A percentile compares a stretch with the other conserved stretches of the same genome.
Evolutionary conservation across 2,797 vertebrate genomes (phyloP).

Genomic region (Trematomus bernacchii): DNA sequence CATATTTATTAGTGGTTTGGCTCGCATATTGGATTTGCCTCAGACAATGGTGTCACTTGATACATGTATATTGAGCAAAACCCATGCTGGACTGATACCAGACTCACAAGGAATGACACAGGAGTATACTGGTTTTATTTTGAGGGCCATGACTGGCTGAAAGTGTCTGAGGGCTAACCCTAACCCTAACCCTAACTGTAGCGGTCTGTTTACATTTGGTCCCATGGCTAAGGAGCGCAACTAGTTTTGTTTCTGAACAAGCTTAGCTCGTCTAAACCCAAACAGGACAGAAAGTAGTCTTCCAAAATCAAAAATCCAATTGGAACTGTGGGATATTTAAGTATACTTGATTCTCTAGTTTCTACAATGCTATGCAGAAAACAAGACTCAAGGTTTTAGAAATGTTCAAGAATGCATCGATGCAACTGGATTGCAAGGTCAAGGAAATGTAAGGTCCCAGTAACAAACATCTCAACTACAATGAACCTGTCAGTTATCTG

Average conservation of each 20-base stretch:
- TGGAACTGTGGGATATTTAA: neutral
- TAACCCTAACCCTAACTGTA: no score
- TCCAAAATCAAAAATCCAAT: no score
- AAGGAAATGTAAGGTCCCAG: neutral
- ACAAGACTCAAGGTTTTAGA: neutral
- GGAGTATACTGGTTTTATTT: no score
- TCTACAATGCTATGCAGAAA: neutral
- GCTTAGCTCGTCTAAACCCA: no score
- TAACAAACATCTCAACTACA: constrained; percentile 5
- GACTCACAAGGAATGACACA: no score
- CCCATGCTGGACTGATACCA: neutral
- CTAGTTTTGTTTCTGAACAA: no score
- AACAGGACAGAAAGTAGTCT: no score
- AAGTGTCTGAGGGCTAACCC: no score
- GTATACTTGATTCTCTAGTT: neutral
- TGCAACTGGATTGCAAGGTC: neutral
- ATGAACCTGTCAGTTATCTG: neutral
- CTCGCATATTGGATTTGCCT: neutral
- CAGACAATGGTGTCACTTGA: neutral
- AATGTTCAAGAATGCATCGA: neutral
- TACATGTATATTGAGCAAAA: neutral
- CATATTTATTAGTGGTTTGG: neutral
- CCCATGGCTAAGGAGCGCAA: no score
- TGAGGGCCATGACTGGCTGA: no score
- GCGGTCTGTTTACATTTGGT: no score